Base-by-base conservation (phyloP, 2,888 invertebrate genomes). In the Eledone cirrhosa region DNA sequence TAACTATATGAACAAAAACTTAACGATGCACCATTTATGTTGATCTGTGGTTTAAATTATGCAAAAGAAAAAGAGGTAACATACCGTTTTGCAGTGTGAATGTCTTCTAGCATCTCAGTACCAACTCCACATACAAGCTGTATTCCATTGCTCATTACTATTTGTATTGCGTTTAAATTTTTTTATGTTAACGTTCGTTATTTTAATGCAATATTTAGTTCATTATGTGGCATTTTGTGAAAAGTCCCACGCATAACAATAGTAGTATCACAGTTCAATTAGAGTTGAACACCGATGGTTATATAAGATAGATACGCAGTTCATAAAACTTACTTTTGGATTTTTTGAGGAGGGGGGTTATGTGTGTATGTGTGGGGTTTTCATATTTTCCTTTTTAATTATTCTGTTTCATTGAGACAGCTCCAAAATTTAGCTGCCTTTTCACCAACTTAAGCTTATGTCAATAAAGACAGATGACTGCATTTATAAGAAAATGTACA, bases 21-120 rank as follows among this genome's bases (percentile, higher is more conserved):
- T 31, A 33, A 72, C 13, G 72, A 67, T 67, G 67, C 19, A 67
- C 67, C 29, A 67, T 67, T 27, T 33, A 72, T 72, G 72, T 33
- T 29, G 63, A 47, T 76, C 47, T 76, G 47, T 76, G 47, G 76
- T n/a, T 76, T 48, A 76, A 48, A 76, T 76, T 76, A 76, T 33
- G 76, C 76, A 76, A 76, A 76, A 76, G 76, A 76, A 76, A 76
- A 76, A 76, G 76, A 76, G 47, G 48, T 76, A 76, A 76, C 76
- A 76, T 76, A 76, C 76, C 76, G 48, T 76, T 76, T 48, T 29
- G 48, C 29, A 48, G 76, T 47, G 24, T 48, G 76, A 76, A 76
- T 48, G 76, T 76, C 76, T 29, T 76, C 76, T 76, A 76, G 48
- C 76, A 48, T 76, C 48, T 76, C 48, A 76, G 76, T 48, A 76